Conservation (phyloP, 2,888 invertebrate species). For the Nebria salina region DNA sequence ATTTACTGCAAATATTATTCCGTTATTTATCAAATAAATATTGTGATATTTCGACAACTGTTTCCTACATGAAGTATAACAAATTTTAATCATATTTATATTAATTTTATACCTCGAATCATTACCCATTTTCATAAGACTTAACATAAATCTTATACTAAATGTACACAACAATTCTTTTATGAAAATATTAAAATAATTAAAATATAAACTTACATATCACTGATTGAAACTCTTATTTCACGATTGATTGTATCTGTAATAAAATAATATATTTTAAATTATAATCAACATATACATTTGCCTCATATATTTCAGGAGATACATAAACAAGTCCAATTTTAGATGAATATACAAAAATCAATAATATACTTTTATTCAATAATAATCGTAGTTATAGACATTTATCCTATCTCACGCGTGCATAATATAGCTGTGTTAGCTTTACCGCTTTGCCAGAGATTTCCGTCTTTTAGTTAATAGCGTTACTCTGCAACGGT, state of each 20-base stretch:
- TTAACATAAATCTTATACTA: no score
- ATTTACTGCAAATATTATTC: no score
- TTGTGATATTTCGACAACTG: no score
- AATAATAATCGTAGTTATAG: not conserved
- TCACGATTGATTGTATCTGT: not conserved
- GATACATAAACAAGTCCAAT: not conserved
- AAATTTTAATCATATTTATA: no score
- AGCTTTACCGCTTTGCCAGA: conserved; percentile 41
- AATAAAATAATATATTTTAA: not conserved
- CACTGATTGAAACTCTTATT: not conserved
- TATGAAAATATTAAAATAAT: not conserved
- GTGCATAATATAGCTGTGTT: conserved; percentile 26
- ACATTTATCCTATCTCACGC: not conserved
- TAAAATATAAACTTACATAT: not conserved
- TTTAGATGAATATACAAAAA: not conserved
- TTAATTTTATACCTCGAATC: no score
- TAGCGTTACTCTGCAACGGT: conserved; percentile 34
- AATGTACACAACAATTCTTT: no score
- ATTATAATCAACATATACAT: not conserved
- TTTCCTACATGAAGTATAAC: no score
- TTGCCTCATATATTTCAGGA: no score
- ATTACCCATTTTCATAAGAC: no score
- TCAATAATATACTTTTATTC: no score
- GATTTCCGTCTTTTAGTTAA: conserved; percentile 43
- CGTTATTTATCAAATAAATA: no score